Percentiles rank a stretch among this genome's conserved stretches.
Conservation (phyloP, 2,113 vertebrate species). For the Girardinichthys multiradiatus region DNA sequence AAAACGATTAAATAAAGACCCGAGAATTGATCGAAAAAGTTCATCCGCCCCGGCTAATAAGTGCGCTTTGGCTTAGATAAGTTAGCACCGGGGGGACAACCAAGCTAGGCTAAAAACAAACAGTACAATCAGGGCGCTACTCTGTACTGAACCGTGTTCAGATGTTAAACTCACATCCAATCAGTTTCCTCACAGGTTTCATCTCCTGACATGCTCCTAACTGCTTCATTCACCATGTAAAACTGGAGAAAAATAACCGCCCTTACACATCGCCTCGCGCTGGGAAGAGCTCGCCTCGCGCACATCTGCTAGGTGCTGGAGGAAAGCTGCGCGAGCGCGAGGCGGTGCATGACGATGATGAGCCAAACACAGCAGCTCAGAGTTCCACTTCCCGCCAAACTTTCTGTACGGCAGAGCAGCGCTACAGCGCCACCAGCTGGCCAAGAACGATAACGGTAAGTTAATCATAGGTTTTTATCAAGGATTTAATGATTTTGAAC, state of each 20-base stretch:
- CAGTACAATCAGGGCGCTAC: neutral
- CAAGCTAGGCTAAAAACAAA: neutral
- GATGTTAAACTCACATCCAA: slow-evolving; percentile 28
- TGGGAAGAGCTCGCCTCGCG: no score
- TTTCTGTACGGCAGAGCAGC: neutral
- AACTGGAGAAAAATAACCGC: rapidly evolving
- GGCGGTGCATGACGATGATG: neutral
- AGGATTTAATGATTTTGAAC: neutral
- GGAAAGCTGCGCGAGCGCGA: no score
- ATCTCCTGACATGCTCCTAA: neutral
- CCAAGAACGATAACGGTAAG: neutral
- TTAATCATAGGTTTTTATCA: neutral
- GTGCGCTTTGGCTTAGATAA: neutral
- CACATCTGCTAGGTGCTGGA: no score
- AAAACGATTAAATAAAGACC: neutral
- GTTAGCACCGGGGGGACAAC: neutral
- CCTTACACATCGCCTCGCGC: slow-evolving; percentile 14
- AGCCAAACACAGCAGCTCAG: neutral
- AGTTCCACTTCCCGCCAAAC: neutral
- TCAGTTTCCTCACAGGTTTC: neutral
- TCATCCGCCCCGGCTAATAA: neutral
- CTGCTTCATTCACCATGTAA: neutral
- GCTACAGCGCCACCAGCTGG: neutral
- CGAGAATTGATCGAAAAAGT: neutral
- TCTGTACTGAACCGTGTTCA: neutral